Base-by-base conservation (phyloP, 30 jellyfish, hydroid and myxozoan genomes). In the Clytia hemisphaerica region DNA sequence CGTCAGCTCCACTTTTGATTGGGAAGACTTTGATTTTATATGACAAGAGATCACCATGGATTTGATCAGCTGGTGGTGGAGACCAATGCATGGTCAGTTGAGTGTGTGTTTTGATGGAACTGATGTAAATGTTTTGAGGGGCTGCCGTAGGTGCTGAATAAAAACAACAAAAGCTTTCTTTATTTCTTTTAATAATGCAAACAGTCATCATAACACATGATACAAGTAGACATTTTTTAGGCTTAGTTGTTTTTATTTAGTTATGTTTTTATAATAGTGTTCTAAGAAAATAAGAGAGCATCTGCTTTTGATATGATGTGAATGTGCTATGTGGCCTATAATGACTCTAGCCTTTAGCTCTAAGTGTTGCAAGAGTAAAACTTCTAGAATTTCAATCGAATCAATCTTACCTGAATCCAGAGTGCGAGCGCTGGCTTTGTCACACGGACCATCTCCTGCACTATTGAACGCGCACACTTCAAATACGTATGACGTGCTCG, bases 131-230 rank as follows among this genome's bases (percentile, higher is more conserved):
- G 30, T 57, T 57, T 31, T 21, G 37, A 9, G 70, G 70, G 19
- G 70, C 25, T n/a, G 37, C 70, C 25, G 70, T n/a, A 22, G 70
- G 70, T 57, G 70, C 70, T 57, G 10, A 51, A 24, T 12, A 12
- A 51, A 12, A 14, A 14, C 14, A 51, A 51, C 24, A 31, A 51
- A 0, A 10, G 0, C 30, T 0, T 14, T 51, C 14, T 14, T 24
- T 51, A 51, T 0, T 51, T 24, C 16, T n/a, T 0, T n/a, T 16
- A 5, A 5, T 45, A 4, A 57, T 28, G 51, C 14, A 31, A 14
- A 15, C 14, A 51, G 28, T 24, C 28, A 12, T 14, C 24, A 12
- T 51, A 1, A 1, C 15, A 0, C 1, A 14, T 0, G 30, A n/a
- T n/a, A n/a, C n/a, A n/a, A n/a, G n/a, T n/a, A n/a, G n/a, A n/a